Evolutionary conservation across 2,797 vertebrate genomes (phyloP).

Genomic region (Sebastes oblongus): DNA sequence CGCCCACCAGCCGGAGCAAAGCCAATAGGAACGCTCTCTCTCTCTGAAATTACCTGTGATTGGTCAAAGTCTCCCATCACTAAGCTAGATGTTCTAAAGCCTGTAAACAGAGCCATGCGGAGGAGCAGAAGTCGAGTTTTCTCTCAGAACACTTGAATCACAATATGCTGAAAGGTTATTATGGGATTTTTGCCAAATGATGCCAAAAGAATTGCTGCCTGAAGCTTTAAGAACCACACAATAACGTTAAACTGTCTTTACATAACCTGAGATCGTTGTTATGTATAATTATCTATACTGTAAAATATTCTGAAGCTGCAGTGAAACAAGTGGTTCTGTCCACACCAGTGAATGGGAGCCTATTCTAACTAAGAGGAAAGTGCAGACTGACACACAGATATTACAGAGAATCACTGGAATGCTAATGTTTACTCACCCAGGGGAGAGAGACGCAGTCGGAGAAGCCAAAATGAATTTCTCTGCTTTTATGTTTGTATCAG

Average conservation of each 20-base stretch:
- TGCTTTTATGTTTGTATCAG: slow-evolving; percentile 69
- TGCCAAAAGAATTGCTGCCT: no score
- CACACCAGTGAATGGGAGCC: slow-evolving; percentile 2
- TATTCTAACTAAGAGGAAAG: neutral
- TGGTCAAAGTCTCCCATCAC: no score
- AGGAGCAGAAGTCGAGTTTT: no score
- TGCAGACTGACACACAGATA: slow-evolving; percentile 35
- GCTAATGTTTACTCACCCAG: slow-evolving; percentile 59
- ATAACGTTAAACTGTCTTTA: neutral
- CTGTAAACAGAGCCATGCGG: no score
- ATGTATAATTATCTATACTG: neutral
- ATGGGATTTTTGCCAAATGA: no score
- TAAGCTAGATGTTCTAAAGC: no score
- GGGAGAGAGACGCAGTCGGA: slow-evolving; percentile 55
- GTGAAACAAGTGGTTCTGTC: slow-evolving; percentile 13
- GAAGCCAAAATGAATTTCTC: slow-evolving; percentile 59
- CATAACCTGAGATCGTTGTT: neutral
- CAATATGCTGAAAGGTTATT: no score
- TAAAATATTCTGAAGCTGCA: neutral
- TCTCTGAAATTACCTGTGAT: no score
- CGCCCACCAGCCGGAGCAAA: no score
- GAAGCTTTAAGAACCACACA: neutral
- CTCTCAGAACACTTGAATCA: no score
- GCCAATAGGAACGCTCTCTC: no score
- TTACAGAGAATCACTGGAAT: slow-evolving; percentile 57